Evolutionary conservation across 1,140 invertebrate species (phyloP).

Genomic region (Drosophila subobscura): DNA sequence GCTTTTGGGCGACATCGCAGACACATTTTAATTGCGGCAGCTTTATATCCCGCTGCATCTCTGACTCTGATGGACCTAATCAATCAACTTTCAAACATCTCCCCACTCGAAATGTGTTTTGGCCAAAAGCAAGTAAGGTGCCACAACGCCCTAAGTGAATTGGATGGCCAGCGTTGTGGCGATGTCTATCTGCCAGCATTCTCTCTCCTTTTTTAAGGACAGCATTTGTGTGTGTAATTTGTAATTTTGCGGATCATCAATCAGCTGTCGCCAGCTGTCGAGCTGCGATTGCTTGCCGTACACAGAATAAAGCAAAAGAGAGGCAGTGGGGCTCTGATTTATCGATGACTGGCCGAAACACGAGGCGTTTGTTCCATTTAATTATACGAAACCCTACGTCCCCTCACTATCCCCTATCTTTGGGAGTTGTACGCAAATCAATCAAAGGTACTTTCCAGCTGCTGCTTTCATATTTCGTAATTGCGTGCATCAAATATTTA

Average conservation of each 20-base stretch:
- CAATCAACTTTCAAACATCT: constrained; percentile 50
- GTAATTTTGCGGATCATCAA: constrained; percentile 79
- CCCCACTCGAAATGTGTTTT: constrained; percentile 6
- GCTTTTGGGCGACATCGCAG: neutral
- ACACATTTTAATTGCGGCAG: constrained; percentile 28
- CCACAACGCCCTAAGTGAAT: constrained; percentile 66
- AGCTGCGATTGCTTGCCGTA: constrained; percentile 56
- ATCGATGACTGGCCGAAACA: constrained; percentile 70
- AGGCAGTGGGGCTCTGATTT: constrained; percentile 59
- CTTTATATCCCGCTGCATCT: neutral
- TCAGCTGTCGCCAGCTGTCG: constrained; percentile 72
- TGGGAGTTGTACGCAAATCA: too few relatives aligned
- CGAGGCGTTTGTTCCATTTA: constrained; percentile 53
- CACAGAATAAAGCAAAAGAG: neutral
- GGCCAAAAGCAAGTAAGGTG: constrained; percentile 62
- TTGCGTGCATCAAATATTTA: too few relatives aligned
- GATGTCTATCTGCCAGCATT: constrained; percentile 65
- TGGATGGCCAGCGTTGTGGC: constrained; percentile 31
- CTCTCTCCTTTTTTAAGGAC: constrained; percentile 25
- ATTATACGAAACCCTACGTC: constrained; percentile 39
- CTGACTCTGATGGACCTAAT: constrained; percentile 30
- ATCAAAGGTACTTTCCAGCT: too few relatives aligned
- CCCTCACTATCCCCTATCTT: neutral
- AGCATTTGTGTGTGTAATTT: constrained; percentile 77
- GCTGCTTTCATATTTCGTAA: too few relatives aligned